Percentiles rank a stretch among this genome's conserved stretches.
Evolutionary conservation across 1,140 invertebrate genomes (phyloP).

Genomic region (Coenobita brevimanus): DNA sequence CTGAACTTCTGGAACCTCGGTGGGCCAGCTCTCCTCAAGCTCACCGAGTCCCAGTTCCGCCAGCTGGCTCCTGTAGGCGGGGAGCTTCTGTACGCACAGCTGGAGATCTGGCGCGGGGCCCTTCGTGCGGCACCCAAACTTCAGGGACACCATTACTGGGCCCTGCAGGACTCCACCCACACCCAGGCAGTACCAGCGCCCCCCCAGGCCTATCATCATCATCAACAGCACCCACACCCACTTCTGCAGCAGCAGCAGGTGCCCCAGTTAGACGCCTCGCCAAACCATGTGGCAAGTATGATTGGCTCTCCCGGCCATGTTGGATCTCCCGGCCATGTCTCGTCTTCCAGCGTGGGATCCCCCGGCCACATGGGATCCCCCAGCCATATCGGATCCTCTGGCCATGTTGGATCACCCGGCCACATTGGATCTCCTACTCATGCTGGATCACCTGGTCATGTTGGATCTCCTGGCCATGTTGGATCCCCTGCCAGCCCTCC

Average conservation of each 20-base stretch:
- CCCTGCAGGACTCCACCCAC: not conserved
- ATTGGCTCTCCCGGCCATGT: not conserved
- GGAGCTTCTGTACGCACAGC: conserved; percentile 87
- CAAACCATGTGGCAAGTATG: too few relatives aligned
- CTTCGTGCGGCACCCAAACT: conserved; percentile 71
- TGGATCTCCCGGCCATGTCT: not conserved
- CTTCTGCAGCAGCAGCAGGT: conserved; percentile 35
- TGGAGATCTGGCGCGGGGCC: conserved; percentile 94
- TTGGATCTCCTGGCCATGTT: not conserved
- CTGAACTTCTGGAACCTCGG: conserved; percentile 78
- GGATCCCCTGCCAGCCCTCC: conserved; percentile 43
- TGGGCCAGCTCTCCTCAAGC: conserved; percentile 82
- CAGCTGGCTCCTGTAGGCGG: conserved; percentile 87
- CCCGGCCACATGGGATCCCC: conserved; percentile 11
- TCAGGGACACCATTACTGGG: conserved; percentile 10
- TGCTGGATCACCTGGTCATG: not conserved
- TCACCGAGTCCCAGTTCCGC: conserved; percentile 90
- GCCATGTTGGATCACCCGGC: not conserved
- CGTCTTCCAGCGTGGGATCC: not conserved
- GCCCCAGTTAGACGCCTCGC: not conserved
- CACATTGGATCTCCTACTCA: not conserved
- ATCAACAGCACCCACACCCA: not conserved
- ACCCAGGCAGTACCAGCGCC: conserved; percentile 70
- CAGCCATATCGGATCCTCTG: not conserved
- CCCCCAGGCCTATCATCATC: too few relatives aligned